Conservation (phyloP, 2,888 invertebrate species). For the Apantesis nais region DNA sequence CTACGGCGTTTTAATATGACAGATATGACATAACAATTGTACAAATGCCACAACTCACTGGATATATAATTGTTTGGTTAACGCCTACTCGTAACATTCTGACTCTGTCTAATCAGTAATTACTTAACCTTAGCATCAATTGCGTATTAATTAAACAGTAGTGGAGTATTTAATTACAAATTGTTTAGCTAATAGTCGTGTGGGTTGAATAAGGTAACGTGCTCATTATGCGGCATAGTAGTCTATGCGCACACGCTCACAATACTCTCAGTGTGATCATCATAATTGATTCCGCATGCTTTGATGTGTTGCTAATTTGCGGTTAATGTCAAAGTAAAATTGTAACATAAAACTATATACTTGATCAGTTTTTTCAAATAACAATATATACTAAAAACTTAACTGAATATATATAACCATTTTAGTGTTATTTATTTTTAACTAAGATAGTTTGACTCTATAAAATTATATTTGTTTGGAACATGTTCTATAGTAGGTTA, state of each 20-base stretch:
- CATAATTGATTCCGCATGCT: constrained; percentile 11
- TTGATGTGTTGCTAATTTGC: constrained; percentile 9
- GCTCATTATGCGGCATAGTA: constrained; percentile 49
- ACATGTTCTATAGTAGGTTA: not conserved
- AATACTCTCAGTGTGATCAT: not conserved
- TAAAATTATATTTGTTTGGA: not conserved
- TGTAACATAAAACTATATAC: not conserved
- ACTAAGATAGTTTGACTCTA: not conserved
- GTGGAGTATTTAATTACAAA: constrained; percentile 66
- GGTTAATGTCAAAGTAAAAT: not conserved
- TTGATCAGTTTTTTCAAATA: not conserved
- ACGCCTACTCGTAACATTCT: constrained; percentile 31
- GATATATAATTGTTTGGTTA: constrained; percentile 5
- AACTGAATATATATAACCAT: too few species aligned
- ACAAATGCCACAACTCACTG: constrained; percentile 16
- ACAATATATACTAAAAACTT: too few species aligned
- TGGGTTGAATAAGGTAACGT: constrained; percentile 58
- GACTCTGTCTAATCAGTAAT: constrained; percentile 53
- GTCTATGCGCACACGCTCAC: constrained; percentile 19
- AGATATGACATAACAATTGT: constrained; percentile 6
- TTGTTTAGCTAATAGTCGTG: constrained; percentile 62
- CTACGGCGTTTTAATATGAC: not conserved
- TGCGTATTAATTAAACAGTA: constrained; percentile 60
- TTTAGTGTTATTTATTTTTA: not conserved
- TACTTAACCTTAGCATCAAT: constrained; percentile 55